Percentiles rank a stretch among this genome's conserved stretches.
phyloP scores from a whole-genome alignment of 2,797 vertebrate genomes.

The Otus scops region DNA sequence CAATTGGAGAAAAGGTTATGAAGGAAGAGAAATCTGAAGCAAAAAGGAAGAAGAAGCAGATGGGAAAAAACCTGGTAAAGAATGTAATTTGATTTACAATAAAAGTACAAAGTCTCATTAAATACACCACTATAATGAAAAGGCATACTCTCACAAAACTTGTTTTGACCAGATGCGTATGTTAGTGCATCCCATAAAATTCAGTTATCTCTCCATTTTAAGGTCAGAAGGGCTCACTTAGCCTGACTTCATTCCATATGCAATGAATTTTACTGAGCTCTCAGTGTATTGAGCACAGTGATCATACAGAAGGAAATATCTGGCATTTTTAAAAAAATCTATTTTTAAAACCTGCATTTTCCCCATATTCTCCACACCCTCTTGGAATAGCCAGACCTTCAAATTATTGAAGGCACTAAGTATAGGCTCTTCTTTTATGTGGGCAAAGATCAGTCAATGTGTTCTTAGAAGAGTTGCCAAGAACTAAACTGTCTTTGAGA shows the following conservation, averaged over 20 bases:
- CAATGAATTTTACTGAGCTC: not conserved
- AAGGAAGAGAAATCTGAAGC: not conserved
- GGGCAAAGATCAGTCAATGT: not conserved
- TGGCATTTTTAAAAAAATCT: not conserved
- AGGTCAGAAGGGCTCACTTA: not conserved
- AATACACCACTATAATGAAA: not conserved
- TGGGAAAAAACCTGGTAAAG: not conserved
- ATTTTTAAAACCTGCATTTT: not conserved
- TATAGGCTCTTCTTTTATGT: conserved; percentile 16
- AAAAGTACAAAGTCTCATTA: not conserved
- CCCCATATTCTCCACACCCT: not conserved
- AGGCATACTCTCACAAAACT: not conserved
- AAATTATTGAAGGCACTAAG: not conserved
- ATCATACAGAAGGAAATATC: not conserved
- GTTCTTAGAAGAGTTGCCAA: conserved; percentile 25
- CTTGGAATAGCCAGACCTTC: not conserved
- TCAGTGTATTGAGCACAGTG: not conserved
- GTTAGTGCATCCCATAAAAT: not conserved
- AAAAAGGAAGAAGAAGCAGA: not conserved
- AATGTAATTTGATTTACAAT: not conserved
- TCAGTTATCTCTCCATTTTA: not conserved
- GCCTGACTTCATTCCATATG: not conserved
- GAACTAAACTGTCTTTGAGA: conserved; percentile 6
- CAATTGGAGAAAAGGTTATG: not conserved
- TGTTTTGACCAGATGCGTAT: not conserved